Evolutionary conservation across 2,113 vertebrate species (phyloP).

Genomic region (Prietella phreatophila): DNA sequence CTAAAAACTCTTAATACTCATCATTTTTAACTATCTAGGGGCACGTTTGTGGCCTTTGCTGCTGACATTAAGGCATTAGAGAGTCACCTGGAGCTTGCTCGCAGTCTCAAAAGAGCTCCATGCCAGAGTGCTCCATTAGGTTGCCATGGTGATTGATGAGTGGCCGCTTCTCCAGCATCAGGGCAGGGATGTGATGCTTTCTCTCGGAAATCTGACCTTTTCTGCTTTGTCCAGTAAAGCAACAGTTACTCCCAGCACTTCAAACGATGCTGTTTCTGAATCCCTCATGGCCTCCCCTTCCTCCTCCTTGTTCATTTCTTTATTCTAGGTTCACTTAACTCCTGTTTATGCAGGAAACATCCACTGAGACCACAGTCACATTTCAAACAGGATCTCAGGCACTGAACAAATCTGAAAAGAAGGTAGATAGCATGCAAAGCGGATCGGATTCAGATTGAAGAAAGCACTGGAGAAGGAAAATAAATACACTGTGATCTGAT

Average conservation of each 20-base stretch:
- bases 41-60: slow-evolving; percentile 13
- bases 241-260: slow-evolving; percentile 45
- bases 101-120: slow-evolving; percentile 21
- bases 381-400: slow-evolving; percentile 6
- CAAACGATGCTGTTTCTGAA: slow-evolving; percentile 40
- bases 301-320: neutral
- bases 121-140: slow-evolving; percentile 60
- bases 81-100: slow-evolving; percentile 41
- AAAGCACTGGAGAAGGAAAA: slow-evolving; percentile 58
- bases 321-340: neutral
- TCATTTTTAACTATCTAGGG: slow-evolving; percentile 33
- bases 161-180: slow-evolving; percentile 65
- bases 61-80: slow-evolving; percentile 45
- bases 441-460: slow-evolving; percentile 10
- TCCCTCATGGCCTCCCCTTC: neutral
- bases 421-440: slow-evolving; percentile 10
- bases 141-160: slow-evolving; percentile 69
- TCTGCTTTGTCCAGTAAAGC: slow-evolving; percentile 46
- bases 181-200: slow-evolving; percentile 60
- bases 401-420: neutral
- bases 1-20: slow-evolving; percentile 35
- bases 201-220: slow-evolving; percentile 51
- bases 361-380: neutral
- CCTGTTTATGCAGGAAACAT: neutral
- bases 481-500: slow-evolving; percentile 61